A percentile compares a stretch with the other conserved stretches of the same genome.
phyloP scores from a whole-genome alignment of 2,113 vertebrate genomes.

The Alligator mississippiensis region DNA sequence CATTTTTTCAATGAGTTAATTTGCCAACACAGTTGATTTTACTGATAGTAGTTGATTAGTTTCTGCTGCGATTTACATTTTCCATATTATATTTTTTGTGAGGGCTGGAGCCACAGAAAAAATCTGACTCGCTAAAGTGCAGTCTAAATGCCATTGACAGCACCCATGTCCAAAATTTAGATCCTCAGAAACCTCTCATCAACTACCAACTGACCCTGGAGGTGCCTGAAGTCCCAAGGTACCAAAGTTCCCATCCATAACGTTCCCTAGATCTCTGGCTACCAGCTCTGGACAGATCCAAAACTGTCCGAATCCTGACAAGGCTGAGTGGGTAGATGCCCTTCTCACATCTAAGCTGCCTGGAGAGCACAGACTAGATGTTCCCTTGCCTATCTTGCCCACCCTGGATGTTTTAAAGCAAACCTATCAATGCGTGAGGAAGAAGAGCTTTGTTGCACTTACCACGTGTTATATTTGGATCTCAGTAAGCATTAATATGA shows the following conservation, averaged over 20 bases:
- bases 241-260: not conserved
- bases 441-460: too few species aligned
- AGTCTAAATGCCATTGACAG: too few species aligned
- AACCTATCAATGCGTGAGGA: not conserved
- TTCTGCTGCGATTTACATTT: not conserved
- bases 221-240: not conserved
- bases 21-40: not conserved
- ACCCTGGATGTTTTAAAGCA: not conserved
- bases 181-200: not conserved
- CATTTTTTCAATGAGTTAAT: not conserved
- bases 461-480: too few species aligned
- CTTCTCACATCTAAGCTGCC: not conserved
- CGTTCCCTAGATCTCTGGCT: not conserved
- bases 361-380: not conserved
- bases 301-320: not conserved
- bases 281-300: not conserved
- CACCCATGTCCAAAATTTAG: not conserved
- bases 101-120: too few species aligned
- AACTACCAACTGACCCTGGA: not conserved
- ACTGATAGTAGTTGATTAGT: not conserved
- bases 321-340: fast-evolving
- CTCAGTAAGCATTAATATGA: too few species aligned
- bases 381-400: not conserved
- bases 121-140: too few species aligned
- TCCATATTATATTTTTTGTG: not conserved